Evolutionary conservation across 2,797 vertebrate genomes (phyloP), one percentile per base, ranked within the genome.

Genomic region (Phrynocephalus vlangalii): DNA sequence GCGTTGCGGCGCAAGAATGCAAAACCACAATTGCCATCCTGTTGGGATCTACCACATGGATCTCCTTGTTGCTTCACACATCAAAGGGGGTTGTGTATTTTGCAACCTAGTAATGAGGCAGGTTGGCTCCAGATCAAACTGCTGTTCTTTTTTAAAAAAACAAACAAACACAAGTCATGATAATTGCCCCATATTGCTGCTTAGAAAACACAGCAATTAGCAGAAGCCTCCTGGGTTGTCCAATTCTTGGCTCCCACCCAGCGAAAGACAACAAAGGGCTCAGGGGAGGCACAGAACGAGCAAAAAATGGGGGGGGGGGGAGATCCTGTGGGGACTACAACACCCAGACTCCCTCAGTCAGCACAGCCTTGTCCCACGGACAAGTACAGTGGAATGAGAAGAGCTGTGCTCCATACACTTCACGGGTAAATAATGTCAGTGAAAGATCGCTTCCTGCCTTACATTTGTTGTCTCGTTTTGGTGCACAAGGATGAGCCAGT

Each of bases 61-160:
- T 75, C 66, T 78, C 80, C 28, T n/a, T 22, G 60, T 63, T 20
- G 60, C 28, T 30, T 30, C 44, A 44, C 22, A 38, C 44, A 77
- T 77, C 80, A 56, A 87, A 87, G 72, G 13, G 16, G n/a, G 1
- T 5, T 50, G 60, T 6, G 33, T 38, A 28, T 68, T 77, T 72
- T 28, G 52, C 63, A 33, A 30, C 6, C 72, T 8, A 4, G 1
- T 87, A 87, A 56, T 67, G 83, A 85, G 28, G 33, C 33, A 20
- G 50, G 38, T 82, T 83, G 86, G 81, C 30, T 44, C 24, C 6
- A 15, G 30, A 56, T 78, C 81, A 87, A 70, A n/a, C 81, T 77
- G n/a, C 73, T 24, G 60, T n/a, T 28, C 5, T 70, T 28, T 72
- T 66, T 48, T 44, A 4, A 44, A 44, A 44, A 44, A 44, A n/a